Base-by-base conservation (phyloP, 2,888 invertebrate genomes). In the Drosophila greeni region DNA sequence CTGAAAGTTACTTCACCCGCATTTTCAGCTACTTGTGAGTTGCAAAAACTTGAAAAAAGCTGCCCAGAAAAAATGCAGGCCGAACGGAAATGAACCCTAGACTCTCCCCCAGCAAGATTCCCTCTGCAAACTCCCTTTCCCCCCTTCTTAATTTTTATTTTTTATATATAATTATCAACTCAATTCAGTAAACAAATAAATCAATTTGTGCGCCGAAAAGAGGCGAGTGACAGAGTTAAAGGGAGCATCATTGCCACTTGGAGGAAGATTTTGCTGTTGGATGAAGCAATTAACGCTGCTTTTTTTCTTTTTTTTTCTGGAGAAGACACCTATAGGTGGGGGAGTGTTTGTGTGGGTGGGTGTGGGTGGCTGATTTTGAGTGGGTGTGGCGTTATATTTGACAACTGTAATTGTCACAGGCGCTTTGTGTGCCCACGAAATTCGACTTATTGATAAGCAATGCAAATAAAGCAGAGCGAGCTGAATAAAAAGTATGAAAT, bases 361-460 rank as follows among this genome's bases (percentile, higher is more conserved):
- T 54, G 70, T 11, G 29, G 33, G 61, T 54, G 70, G 40, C 26
- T 24, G 9, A 2, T 18, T 8, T 14, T 5, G 45, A 14, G 45
- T 45, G 45, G 45, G 45, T 47, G 45, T 57, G 47, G 70, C 60
- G 59, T 67, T 71, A 69, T 76, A 77, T 81, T 80, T 83, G 75
- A 83, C 84, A 85, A 70, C 73, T 76, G 84, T 84, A 86, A 86
- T 82, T 82, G 75, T 74, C 57, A 54, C 55, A 12, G 47, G 51
- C 66, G 47, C 53, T 66, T 49, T 82, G 65, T 75, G 53, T 76
- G 66, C 53, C 26, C 66, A 73, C 68, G 73, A 75, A 55, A 61
- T 73, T 58, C 65, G 57, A 49, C 64, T 74, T 45, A 70, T 72
- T 72, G 83, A 81, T 81, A 81, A 83, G 76, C 47, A 61, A 68